Evolutionary conservation across 1,140 invertebrate species (phyloP).

Genomic region (Danaus melanippus): DNA sequence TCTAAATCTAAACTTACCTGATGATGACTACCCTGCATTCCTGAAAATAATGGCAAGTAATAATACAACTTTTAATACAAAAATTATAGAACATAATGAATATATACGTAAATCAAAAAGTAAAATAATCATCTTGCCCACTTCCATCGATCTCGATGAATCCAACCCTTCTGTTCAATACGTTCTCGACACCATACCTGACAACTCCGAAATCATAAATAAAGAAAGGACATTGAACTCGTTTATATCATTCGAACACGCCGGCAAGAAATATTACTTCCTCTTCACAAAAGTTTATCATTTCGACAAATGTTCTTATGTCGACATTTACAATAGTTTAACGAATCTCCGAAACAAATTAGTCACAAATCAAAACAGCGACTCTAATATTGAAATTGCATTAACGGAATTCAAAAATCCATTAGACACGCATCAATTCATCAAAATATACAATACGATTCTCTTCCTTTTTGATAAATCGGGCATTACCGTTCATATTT

Average conservation of each 20-base stretch:
- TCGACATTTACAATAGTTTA: background rate
- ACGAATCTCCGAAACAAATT: background rate
- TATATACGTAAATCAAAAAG: conserved; percentile 11
- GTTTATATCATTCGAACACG: too few species aligned
- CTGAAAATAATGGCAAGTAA: conserved; percentile 15
- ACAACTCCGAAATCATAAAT: conserved; percentile 10
- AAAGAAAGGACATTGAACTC: conserved; percentile 12
- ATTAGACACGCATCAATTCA: background rate
- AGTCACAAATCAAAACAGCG: background rate
- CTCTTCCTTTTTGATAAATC: background rate
- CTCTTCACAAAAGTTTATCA: conserved; percentile 6
- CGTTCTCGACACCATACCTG: too few species aligned
- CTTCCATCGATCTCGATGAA: too few species aligned
- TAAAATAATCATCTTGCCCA: too few species aligned
- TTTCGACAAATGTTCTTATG: conserved; percentile 1
- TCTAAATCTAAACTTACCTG: conserved; percentile 3
- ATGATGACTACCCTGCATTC: conserved; percentile 11
- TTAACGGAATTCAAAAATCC: conserved; percentile 4
- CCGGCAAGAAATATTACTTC: background rate
- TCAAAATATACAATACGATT: conserved; percentile 1
- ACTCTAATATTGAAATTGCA: background rate
- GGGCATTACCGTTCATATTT: conserved; percentile 1
- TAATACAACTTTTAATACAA: conserved; percentile 13
- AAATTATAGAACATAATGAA: conserved; percentile 19
- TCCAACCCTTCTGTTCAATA: too few species aligned